These are phyloP conservation scores for Acanthosepion esculentum DNA, from an alignment of 2,888 invertebrate genomes.

Conservation along the genomic window DNA sequence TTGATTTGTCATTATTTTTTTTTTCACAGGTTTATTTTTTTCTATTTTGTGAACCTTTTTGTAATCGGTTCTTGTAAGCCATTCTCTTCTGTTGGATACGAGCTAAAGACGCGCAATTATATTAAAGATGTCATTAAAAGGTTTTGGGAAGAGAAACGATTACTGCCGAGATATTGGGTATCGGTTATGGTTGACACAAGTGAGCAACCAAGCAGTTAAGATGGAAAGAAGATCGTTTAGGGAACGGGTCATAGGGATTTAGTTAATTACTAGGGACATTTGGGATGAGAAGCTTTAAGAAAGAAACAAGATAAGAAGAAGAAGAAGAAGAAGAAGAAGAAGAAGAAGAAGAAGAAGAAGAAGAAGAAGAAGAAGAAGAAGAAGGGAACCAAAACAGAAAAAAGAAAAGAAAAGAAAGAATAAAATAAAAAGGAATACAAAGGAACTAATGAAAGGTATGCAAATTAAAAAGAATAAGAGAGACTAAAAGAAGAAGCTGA, in stretches of 20 bases:
- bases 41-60: background rate
- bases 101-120: background rate
- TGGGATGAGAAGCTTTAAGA: background rate
- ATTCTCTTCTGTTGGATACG: background rate
- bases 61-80: background rate
- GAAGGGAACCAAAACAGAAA: background rate
- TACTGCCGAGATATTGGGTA: background rate
- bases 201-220: background rate
- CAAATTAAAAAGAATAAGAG: background rate
- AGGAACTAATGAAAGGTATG: background rate
- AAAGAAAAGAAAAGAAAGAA: background rate
- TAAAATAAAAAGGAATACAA: background rate
- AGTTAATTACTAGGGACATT: conserved; percentile 4
- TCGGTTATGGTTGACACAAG: background rate
- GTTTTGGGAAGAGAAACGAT: background rate
- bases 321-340: background rate
- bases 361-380: background rate
- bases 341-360: background rate
- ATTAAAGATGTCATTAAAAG: background rate
- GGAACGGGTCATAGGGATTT: background rate
- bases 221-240: background rate
- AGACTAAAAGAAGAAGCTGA: background rate
- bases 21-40: background rate
- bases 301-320: background rate
- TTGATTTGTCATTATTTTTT: no score